Base-by-base conservation (phyloP, 2,797 vertebrate species). In the Spea hammondii region DNA sequence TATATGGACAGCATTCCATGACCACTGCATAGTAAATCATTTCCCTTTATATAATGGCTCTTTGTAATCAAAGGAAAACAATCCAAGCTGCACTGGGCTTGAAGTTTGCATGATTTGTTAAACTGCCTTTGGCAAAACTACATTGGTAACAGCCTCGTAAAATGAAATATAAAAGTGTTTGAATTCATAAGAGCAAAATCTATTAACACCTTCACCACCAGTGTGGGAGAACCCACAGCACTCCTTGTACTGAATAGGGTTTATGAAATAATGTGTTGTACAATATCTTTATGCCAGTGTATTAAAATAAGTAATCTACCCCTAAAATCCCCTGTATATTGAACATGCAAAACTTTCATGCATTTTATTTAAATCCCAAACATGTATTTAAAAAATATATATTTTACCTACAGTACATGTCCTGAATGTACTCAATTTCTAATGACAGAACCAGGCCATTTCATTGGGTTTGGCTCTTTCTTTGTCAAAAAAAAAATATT, bases 71-170 rank as follows among this genome's bases (percentile, higher is more conserved):
- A 48, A 79, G 71, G 65, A 62, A 64, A 64, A 72, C 32, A 53
- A 70, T 79, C 51, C 78, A 79, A 70, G 55, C 51, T 48, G 48
- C 72, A 74, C 59, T 47, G 54, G 57, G 57, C 13, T 75, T 79
- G 60, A 71, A 57, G 72, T 70, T 80, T 75, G 60, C 50, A 48
- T 71, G 45, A 53, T 66, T 70, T 65, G 59, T 80, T 80, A 57
- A 57, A 65, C 11, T 4, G 73, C 50, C 59, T 71, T 80, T 62
- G 79, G 79, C 72, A 75, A 65, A 65, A 70, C 65, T 49, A 59
- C 67, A 70, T 55, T 55, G 72, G 65, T 57, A 78, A 66, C 44
- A 32, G 67, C 14, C 13, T 54, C 60, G 57, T 65, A 78, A 72
- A 66, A 70, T 47, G n/a, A 32, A 51, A 51, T 32, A 48, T 67